Base-by-base conservation (phyloP, 2,797 vertebrate genomes). In the Lerista edwardsae region DNA sequence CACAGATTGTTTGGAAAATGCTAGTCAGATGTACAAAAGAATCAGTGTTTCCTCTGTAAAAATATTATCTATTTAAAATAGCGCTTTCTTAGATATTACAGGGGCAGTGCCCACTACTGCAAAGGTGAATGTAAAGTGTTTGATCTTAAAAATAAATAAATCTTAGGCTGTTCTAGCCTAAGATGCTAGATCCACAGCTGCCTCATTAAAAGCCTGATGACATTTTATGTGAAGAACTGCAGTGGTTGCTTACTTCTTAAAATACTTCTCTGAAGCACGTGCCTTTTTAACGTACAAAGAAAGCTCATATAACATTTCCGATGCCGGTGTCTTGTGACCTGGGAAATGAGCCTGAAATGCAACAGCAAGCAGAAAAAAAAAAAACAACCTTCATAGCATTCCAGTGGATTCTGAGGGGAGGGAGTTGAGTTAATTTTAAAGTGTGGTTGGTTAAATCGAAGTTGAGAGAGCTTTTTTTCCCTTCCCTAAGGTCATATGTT, bases 1-100 rank as follows among this genome's bases (percentile, higher is more conserved):
- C 90, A 88, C 59, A 85, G 87, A 90, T 85, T 86, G 75, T 81
- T 61, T 79, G 76, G 91, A 91, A 93, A 91, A 88, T 78, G 90
- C 85, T 81, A 2, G 78, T 86, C 84, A 41, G 65, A 77, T 61
- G 34, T 86, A 91, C 88, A 83, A 87, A 80, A 74, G 68, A 81
- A 79, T 85, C 64, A 47, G 81, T 0, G 10, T 51, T 82, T 80
- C 47, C 47, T n/a, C 6, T 89, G 65, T 62, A 74, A 15, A 83
- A 62, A 25, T 88, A 82, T 88, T 87, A 86, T 79, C 89, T 90
- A 83, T 86, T 84, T 84, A 44, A 78, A 61, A 0, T 61, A 72
- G 77, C 71, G 65, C 83, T 90, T 84, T 55, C 29, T 90, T 90
- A 67, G 82, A 62, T 85, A 86, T 87, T 88, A 75, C 44, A 47